Base-by-base conservation (phyloP, 2,113 vertebrate species). In the Formicarius rufipectus region DNA sequence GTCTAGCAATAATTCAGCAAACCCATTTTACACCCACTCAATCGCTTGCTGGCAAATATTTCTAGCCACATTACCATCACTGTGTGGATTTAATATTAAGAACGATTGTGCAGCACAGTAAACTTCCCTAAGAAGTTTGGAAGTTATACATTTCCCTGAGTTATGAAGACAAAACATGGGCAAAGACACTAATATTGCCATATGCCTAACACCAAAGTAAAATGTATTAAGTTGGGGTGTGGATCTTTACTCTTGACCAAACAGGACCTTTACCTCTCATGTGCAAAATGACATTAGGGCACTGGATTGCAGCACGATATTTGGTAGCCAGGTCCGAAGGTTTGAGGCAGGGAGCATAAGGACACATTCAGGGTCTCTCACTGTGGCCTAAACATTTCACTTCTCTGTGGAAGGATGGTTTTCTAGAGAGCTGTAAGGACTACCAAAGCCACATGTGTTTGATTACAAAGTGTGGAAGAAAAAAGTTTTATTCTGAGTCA, bases 341-440 rank as follows among this genome's bases (percentile, higher is more conserved):
- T 1, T 28, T 59, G 52, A 81, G 44, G 56, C 16, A 52, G 19
- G 20, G 7, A 64, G 45, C 25, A 37, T 20, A 47, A 78, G 19
- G 24, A 47, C 40, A 21, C 30, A 7, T 18, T 42, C 12, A 63
- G 11, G 2, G 6, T 67, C n/a, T 68, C 39, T 81, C 47, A 8
- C 27, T 58, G 30, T 62, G 49, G 42, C 8, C 17, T 37, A 40
- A 62, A 14, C n/a, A 45, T 87, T 71, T 75, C 22, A 82, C 95
- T 97, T 97, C 93, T 97, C 96, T 96, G 58, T 69, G 49, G 71
- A 88, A 90, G 31, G 42, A 59, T 12, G 59, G 33, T 84, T 97
- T 97, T 93, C 73, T 75, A 74, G 58, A 93, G 69, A 83, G 30
- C 73, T 74, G 39, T 72, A 80, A 90, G 72, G 33, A 84, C 74